Base-by-base conservation (phyloP, 1,140 invertebrate genomes). In the Pseudomyrmex sp. region DNA sequence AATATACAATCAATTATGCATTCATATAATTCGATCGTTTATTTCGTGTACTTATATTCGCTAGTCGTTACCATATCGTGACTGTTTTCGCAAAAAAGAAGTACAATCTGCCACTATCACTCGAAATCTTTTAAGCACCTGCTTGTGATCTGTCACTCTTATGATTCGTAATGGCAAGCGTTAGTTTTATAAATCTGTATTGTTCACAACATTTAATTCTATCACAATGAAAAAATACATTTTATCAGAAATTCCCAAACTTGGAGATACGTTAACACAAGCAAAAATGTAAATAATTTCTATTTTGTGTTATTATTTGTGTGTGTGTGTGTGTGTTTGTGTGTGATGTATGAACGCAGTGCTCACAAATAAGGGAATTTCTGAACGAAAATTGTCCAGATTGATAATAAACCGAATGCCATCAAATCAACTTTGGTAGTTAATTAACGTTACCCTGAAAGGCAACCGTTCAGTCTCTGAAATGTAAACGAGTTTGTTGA, bases 401-500 rank as follows among this genome's bases (percentile, higher is more conserved):
- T 35, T 35, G 5, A 72, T 70, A 59, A 80, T 61, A 35, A 70
- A 80, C n/a, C 46, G 66, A 80, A 80, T 69, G n/a, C 44, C 68
- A 20, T 58, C 18, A 79, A 48, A 80, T 26, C 35, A 70, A 70
- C 13, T 56, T 61, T 23, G 35, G 8, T 50, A 72, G 58, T 70
- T 72, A 35, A 26, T 70, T 79, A 70, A 61, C 15, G 52, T 18
- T 79, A 70, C 10, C 65, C 52, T 59, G 54, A 48, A 79, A 86
- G 69, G 68, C 63, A 72, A 84, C 23, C 18, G 18, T 61, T 87
- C 82, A 88, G 74, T 88, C 85, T 87, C 82, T 63, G 58, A 35
- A 35, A 35, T 80, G 56, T 84, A 70, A 58, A 87, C 74, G 84
- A 58, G 56, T 70, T 79, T 46, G 62, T 87, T 79, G n/a, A 87